Percentiles rank a stretch among this genome's conserved stretches.
Conservation (phyloP, 2,888 invertebrate genomes). For the Eilema sororculum region DNA sequence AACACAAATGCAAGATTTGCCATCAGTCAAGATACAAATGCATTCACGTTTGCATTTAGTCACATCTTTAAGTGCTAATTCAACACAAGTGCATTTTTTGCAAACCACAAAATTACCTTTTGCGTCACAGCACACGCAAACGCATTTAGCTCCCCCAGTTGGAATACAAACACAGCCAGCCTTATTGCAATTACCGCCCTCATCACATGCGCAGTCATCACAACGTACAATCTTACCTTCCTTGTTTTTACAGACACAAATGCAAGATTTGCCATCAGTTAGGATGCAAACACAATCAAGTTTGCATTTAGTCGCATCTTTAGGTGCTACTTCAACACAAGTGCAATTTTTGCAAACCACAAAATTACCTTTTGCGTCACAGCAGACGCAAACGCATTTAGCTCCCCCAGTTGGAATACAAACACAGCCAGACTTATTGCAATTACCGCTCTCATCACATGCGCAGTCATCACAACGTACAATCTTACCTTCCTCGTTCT, state of each 20-base stretch:
- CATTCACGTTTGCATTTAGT: constrained; percentile 25
- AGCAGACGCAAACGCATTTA: constrained; percentile 35
- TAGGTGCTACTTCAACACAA: background rate
- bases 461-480: constrained; percentile 47
- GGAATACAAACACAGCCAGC: constrained; percentile 16
- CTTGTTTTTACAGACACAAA: too few relatives aligned
- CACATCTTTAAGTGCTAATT: too few relatives aligned
- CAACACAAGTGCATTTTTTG: background rate
- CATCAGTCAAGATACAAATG: constrained; percentile 45
- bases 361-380: constrained; percentile 26
- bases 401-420: constrained; percentile 51
- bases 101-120: constrained; percentile 2
- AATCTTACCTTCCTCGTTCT: constrained; percentile 37
- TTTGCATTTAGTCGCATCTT: too few relatives aligned
- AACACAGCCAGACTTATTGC: constrained; percentile 55
- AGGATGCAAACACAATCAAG: too few relatives aligned
- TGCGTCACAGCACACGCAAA: constrained; percentile 16
- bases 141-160: constrained; percentile 7
- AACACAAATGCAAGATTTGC: constrained; percentile 29
- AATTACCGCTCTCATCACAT: constrained; percentile 42
- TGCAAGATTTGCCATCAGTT: too few relatives aligned
- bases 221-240: constrained; percentile 44
- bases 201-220: constrained; percentile 47
- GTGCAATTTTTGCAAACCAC: constrained; percentile 50
- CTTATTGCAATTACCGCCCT: constrained; percentile 7